These are phyloP conservation scores for Gonatopus flavifemur DNA, from an alignment of 1,140 invertebrate genomes.

Conservation along the genomic window DNA sequence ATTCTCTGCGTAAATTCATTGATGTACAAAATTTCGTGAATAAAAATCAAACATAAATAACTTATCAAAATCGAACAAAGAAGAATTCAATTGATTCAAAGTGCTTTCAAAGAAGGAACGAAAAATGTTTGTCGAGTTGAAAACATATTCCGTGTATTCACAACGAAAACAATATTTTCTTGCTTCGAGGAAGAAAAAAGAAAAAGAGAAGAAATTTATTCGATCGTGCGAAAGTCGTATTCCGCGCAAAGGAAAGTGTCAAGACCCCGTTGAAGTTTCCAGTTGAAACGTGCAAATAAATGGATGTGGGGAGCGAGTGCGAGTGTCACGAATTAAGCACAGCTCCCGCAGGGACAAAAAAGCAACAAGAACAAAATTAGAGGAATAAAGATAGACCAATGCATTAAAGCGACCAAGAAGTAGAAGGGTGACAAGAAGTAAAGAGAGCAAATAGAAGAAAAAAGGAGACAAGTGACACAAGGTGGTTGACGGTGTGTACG, in stretches of 20 bases:
- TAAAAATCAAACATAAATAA: too few species aligned
- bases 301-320: conserved; percentile 1
- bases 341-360: conserved; percentile 9
- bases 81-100: too few species aligned
- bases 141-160: too few species aligned
- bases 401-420: conserved; percentile 3
- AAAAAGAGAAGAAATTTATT: conserved; percentile 5
- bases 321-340: conserved; percentile 31
- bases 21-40: too few species aligned
- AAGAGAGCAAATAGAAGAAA: not conserved
- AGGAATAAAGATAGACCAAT: conserved; percentile 6
- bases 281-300: conserved; percentile 34
- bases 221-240: conserved; percentile 18
- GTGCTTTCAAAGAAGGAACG: too few species aligned
- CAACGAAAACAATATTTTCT: too few species aligned
- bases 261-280: too few species aligned
- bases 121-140: too few species aligned
- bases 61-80: too few species aligned
- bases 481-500: conserved; percentile 27
- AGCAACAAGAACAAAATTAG: conserved; percentile 11
- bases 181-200: not conserved
- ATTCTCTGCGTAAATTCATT: too few species aligned
- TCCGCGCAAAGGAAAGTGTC: conserved; percentile 20
- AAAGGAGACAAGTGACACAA: conserved; percentile 26
- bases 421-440: not conserved